Conservation (phyloP, 2,113 vertebrate species). For the Anoplopoma fimbria region DNA sequence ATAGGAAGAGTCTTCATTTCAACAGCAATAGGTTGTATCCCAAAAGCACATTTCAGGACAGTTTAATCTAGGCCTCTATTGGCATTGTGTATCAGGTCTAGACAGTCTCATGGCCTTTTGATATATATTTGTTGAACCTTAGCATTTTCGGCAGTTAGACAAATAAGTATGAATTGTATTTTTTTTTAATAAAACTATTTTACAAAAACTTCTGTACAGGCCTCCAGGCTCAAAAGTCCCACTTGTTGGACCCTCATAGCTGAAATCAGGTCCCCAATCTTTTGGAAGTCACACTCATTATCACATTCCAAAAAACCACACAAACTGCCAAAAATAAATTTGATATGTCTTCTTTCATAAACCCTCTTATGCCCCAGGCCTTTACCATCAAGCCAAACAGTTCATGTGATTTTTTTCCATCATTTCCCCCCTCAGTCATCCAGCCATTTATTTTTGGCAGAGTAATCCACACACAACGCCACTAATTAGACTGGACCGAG, state of each 20-base stretch:
- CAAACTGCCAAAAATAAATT: conserved; percentile 13
- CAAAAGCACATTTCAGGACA: neutral
- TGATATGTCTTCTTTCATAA: conserved; percentile 14
- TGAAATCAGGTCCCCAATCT: neutral
- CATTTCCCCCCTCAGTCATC: neutral
- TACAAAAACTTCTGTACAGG: neutral
- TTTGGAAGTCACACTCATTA: neutral
- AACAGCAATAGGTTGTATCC: neutral
- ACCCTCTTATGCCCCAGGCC: conserved; percentile 9
- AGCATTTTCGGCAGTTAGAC: neutral
- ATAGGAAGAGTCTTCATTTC: neutral
- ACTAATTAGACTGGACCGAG: neutral
- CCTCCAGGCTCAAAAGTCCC: neutral
- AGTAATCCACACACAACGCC: neutral
- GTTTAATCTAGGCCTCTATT: neutral
- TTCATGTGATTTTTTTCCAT: conserved; percentile 37
- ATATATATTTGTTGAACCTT: neutral
- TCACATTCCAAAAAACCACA: neutral
- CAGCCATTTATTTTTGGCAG: neutral
- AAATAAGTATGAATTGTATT: neutral
- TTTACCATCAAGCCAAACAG: neutral
- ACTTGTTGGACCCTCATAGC: neutral
- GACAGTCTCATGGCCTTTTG: neutral
- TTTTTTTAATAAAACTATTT: too few relatives aligned
- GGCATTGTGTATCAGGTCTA: neutral